Evolutionary conservation across 2,888 invertebrate genomes (phyloP), one percentile per base, ranked within the genome.

Genomic region (Ptychoptera contaminata): DNA sequence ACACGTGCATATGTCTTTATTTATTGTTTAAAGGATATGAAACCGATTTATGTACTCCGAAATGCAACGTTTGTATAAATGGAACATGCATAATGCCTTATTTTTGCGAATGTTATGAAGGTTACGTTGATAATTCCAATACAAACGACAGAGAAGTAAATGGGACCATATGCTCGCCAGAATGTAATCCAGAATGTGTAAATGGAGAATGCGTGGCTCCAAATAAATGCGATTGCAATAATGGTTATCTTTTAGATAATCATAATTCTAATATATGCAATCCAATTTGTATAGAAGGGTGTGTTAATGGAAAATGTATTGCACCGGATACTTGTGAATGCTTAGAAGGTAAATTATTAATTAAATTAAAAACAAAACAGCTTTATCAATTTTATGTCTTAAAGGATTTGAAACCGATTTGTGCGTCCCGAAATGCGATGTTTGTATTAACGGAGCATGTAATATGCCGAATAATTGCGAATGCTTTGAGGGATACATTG

Each of bases 21-120:
- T 7, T 23, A 5, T 23, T 23, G 3, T 23, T 23, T 23, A 5
- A 23, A 23, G 23, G 23, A 5, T 23, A 5, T 23, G 7, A 5
- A 23, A 23, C 23, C 7, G 23, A 23, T 5, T 23, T 23, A 23
- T 23, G 23, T 7, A 23, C 7, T 23, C 23, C 23, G 7, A 23
- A 23, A 23, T 23, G 23, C 23, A 7, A 23, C 7, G 23, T 23
- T 4, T 63, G 63, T 45, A 47, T 54, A 5, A 43, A 64, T 51
- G 70, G 70, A 2, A 56, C 58, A 36, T 72, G 72, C 51, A 56
- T 66, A n/a, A 65, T 58, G 0, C 69, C 70, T 2, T 63, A 67
- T 46, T 54, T 58, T 31, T 74, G 74, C 50, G 58, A 64, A 10
- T 76, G 76, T 51, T 55, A 61, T 40, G 50, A 51, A 1, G 65